These are phyloP conservation scores for Melangyna quadrimaculata DNA, from an alignment of 2,888 invertebrate species.

Conservation along the genomic window DNA sequence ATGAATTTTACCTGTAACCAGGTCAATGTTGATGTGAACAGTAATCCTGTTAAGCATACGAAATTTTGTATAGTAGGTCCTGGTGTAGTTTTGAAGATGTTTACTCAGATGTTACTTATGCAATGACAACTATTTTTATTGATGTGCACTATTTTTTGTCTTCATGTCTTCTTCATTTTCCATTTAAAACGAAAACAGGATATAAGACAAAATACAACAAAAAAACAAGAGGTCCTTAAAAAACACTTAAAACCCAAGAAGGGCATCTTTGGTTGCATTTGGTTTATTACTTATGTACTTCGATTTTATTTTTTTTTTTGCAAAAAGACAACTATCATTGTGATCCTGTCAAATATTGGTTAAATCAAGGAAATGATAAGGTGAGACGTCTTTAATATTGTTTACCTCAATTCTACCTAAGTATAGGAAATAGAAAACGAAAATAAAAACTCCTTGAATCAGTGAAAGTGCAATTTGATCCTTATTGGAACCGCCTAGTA, in stretches of 20 bases:
- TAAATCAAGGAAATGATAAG: slow-evolving; percentile 63
- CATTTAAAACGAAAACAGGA: slow-evolving; percentile 62
- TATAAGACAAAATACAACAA: slow-evolving; percentile 13
- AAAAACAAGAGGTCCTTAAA: slow-evolving; percentile 9
- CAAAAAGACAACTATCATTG: slow-evolving; percentile 36
- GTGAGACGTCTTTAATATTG: slow-evolving; percentile 50
- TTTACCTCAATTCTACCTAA: slow-evolving; percentile 22
- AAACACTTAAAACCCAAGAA: slow-evolving; percentile 64
- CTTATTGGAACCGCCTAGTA: slow-evolving; percentile 58
- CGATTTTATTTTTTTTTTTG: slow-evolving; percentile 21
- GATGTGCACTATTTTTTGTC: not conserved
- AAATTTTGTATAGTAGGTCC: not conserved
- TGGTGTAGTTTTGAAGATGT: slow-evolving; percentile 1
- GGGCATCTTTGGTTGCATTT: slow-evolving; percentile 42
- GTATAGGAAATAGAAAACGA: slow-evolving; percentile 7
- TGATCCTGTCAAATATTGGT: slow-evolving; percentile 70
- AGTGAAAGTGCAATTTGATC: slow-evolving; percentile 76
- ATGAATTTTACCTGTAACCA: not conserved
- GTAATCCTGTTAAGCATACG: slow-evolving; percentile 1
- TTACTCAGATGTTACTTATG: slow-evolving; percentile 62
- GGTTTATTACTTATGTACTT: not conserved
- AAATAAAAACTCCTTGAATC: slow-evolving; percentile 34
- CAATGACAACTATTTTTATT: slow-evolving; percentile 36
- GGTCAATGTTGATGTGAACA: not conserved
- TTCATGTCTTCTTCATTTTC: slow-evolving; percentile 10